phyloP scores from a whole-genome alignment of 2,888 invertebrate species.

The Neoaliturus tenellus region DNA sequence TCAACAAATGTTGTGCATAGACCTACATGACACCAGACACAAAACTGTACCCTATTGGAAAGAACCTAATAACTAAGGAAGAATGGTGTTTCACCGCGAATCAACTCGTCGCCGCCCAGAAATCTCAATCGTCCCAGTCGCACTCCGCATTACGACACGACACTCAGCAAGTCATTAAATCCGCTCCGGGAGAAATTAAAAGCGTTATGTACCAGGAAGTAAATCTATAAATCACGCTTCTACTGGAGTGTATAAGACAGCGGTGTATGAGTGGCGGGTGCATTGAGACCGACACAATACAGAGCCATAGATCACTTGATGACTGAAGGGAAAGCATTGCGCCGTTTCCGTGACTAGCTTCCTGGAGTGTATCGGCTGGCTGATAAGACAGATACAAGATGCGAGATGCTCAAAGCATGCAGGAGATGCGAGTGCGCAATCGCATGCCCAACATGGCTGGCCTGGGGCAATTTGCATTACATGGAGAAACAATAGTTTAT shows the following conservation, averaged over 20 bases:
- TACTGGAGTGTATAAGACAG: conserved; percentile 2
- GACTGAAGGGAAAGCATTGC: background rate
- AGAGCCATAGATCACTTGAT: background rate
- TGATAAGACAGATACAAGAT: background rate
- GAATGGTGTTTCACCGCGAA: background rate
- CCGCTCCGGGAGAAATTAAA: background rate
- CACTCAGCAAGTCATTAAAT: background rate
- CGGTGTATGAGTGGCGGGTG: background rate
- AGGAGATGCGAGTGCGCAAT: background rate
- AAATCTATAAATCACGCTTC: background rate
- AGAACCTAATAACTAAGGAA: no score
- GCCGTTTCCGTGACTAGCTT: background rate
- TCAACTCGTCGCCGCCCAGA: background rate
- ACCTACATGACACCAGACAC: no score
- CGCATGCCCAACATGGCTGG: background rate
- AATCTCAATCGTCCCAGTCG: background rate
- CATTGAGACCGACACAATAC: background rate
- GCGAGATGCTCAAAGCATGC: background rate
- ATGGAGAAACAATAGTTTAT: background rate
- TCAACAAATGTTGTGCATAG: no score
- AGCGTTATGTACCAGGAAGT: conserved; percentile 18
- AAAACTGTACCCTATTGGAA: no score
- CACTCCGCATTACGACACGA: background rate
- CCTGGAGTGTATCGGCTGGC: background rate
- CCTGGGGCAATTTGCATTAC: background rate